Evolutionary conservation across 2,797 vertebrate genomes (phyloP).

Genomic region (Brachyalestes nurse): DNA sequence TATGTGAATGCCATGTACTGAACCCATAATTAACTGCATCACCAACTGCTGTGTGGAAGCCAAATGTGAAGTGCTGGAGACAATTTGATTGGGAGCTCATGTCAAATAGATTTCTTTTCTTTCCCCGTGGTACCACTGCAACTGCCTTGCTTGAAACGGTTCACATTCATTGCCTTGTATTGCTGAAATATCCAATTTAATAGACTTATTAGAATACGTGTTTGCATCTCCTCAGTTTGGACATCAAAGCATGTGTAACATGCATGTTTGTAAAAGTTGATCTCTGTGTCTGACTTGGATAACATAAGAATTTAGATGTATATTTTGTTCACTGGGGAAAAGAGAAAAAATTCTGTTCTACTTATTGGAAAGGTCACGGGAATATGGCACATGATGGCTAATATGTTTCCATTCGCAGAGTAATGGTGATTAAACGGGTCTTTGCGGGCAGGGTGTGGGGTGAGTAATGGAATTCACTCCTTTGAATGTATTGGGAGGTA

Average conservation of each 20-base stretch:
- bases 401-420: constrained; percentile 41
- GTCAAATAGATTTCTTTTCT: constrained; percentile 41
- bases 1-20: constrained; percentile 48
- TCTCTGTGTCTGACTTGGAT: neutral
- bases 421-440: constrained; percentile 50
- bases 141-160: neutral
- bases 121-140: constrained; percentile 13
- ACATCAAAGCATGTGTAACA: neutral
- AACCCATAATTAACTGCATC: constrained; percentile 59
- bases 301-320: neutral
- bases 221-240: neutral
- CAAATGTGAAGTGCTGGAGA: constrained; percentile 47
- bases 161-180: neutral
- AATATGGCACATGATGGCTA: constrained; percentile 48
- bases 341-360: constrained; percentile 10
- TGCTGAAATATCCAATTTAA: neutral
- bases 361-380: constrained; percentile 34
- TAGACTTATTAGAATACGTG: neutral
- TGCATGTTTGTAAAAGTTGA: neutral
- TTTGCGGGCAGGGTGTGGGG: constrained; percentile 30
- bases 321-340: constrained; percentile 7
- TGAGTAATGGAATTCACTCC: constrained; percentile 48
- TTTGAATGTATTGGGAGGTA: constrained; percentile 33
- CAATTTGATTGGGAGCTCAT: constrained; percentile 45
- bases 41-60: constrained; percentile 56